phyloP scores from a whole-genome alignment of 2,113 vertebrate genomes.

The Microcebus ravelobensis region DNA sequence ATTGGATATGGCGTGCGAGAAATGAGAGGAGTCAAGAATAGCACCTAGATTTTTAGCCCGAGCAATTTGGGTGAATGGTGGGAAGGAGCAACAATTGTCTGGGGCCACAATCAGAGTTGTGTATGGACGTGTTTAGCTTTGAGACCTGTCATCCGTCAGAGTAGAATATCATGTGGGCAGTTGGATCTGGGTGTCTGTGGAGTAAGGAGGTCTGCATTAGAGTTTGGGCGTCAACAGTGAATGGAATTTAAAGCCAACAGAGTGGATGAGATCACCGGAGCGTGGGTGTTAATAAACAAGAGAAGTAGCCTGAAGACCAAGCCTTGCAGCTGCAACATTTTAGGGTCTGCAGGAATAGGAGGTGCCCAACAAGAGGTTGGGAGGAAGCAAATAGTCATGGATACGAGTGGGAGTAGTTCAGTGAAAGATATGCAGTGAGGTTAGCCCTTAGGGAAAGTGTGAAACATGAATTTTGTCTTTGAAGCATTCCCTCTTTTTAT shows the following conservation, averaged over 20 bases:
- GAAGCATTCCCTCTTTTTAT: background rate
- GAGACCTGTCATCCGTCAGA: background rate
- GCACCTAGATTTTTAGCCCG: background rate
- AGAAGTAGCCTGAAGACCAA: background rate
- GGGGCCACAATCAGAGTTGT: background rate
- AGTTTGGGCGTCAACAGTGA: background rate
- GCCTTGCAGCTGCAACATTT: background rate
- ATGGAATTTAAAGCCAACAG: background rate
- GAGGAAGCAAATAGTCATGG: background rate
- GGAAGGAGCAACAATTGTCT: background rate
- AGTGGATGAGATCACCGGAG: background rate
- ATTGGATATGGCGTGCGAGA: background rate
- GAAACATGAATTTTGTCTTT: background rate
- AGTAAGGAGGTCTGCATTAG: background rate
- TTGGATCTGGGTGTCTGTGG: background rate
- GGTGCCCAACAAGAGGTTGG: background rate
- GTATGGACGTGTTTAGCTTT: background rate
- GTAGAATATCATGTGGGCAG: background rate
- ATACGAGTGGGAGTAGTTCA: background rate
- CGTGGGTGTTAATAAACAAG: background rate
- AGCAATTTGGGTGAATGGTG: background rate
- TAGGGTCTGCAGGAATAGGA: background rate
- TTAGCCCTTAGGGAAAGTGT: background rate
- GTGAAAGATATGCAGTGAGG: background rate
- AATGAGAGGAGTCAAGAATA: background rate